phyloP scores from a whole-genome alignment of 2,113 vertebrate species.

The Takifugu bimaculatus region DNA sequence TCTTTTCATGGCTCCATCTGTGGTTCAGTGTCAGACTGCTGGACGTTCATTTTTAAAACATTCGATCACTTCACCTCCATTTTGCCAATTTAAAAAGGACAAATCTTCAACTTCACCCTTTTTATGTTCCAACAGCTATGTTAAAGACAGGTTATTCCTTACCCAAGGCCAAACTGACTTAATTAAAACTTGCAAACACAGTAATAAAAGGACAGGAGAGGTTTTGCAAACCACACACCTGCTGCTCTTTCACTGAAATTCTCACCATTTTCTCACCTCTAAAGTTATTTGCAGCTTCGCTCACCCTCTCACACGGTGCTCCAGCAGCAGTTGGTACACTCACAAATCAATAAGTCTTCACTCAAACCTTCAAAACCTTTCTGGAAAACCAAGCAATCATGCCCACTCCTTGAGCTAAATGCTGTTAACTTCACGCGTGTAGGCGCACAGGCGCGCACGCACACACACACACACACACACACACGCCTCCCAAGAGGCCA shows the following conservation, averaged over 20 bases:
- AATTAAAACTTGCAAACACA: too few species aligned
- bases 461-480: constrained; percentile 17
- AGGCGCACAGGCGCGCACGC: constrained; percentile 22
- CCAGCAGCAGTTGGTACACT: constrained; percentile 23
- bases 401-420: constrained; percentile 33
- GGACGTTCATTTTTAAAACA: background rate
- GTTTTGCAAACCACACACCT: too few species aligned
- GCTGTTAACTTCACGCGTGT: constrained; percentile 17
- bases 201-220: too few species aligned
- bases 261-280: background rate
- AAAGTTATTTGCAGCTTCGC: constrained; percentile 9
- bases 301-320: constrained; percentile 22
- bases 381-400: constrained; percentile 46
- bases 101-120: too few species aligned
- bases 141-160: too few species aligned
- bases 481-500: constrained; percentile 39
- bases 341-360: constrained; percentile 48
- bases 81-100: too few species aligned
- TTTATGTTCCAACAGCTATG: too few species aligned
- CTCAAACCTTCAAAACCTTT: constrained; percentile 52
- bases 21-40: background rate
- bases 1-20: background rate
- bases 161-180: too few species aligned
- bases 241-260: too few species aligned
- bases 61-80: too few species aligned